Conservation (phyloP, 2,113 vertebrate species). For the Varanus salvator region DNA sequence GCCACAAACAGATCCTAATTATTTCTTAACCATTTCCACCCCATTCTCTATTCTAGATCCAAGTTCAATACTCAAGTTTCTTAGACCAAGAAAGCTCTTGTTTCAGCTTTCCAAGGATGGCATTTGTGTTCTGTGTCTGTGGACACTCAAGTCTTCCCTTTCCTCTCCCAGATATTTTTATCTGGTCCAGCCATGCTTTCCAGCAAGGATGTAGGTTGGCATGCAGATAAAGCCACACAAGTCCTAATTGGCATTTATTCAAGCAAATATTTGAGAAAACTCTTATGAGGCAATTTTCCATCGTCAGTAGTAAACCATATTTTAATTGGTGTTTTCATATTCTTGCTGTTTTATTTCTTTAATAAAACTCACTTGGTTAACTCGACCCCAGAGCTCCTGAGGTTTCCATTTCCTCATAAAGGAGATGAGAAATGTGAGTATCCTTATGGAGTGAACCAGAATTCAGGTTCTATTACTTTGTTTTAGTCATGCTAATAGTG, state of each 20-base stretch:
- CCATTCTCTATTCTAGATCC: neutral
- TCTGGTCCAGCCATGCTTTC: accelerated
- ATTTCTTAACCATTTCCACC: neutral
- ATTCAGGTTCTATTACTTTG: constrained; percentile 67
- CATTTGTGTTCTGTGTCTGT: neutral
- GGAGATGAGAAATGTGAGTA: constrained; percentile 63
- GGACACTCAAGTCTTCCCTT: neutral
- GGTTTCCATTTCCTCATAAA: constrained; percentile 63
- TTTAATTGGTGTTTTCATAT: constrained; percentile 55
- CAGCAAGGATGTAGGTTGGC: neutral
- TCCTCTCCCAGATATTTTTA: neutral
- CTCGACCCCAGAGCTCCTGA: constrained; percentile 41
- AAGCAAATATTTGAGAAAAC: neutral
- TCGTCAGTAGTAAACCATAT: constrained; percentile 35
- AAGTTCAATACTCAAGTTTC: neutral
- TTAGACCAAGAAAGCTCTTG: neutral
- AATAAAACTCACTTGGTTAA: constrained; percentile 62
- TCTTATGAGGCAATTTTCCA: neutral
- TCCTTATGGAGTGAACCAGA: constrained; percentile 65
- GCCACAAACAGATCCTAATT: neutral
- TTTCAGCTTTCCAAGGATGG: neutral
- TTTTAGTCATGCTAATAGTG: constrained; percentile 52
- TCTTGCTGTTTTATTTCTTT: constrained; percentile 67
- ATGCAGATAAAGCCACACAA: accelerated
- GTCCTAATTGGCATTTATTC: neutral